phyloP scores from a whole-genome alignment of 2,797 vertebrate genomes.

The Merluccius polli region DNA sequence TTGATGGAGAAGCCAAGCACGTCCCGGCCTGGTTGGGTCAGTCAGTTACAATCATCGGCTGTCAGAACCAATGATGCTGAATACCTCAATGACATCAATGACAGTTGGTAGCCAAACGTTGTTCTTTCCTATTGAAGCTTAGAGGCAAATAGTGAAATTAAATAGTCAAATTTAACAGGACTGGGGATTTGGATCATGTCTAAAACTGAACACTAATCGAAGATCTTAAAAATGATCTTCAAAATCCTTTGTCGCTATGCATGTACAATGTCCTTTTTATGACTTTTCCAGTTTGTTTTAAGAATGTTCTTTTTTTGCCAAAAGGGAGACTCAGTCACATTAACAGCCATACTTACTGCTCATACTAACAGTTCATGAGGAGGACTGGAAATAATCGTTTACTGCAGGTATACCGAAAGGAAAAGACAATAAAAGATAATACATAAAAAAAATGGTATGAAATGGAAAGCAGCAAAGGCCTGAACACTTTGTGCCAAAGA shows the following conservation, averaged over 20 bases:
- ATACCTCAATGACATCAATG: not conserved
- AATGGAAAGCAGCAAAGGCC: not conserved
- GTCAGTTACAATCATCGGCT: not conserved
- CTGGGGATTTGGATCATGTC: not conserved
- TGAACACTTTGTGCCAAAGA: not conserved
- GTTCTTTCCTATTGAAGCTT: not conserved
- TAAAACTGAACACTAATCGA: not conserved
- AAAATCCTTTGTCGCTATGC: not conserved
- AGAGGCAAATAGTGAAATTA: not conserved
- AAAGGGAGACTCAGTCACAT: not conserved
- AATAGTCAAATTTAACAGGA: not conserved
- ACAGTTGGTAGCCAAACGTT: not conserved
- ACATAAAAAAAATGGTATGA: not conserved
- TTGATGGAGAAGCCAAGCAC: not conserved
- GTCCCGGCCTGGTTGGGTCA: not conserved
- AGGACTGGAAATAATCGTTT: not conserved
- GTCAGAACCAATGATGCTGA: not conserved
- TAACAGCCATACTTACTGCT: constrained; percentile 1
- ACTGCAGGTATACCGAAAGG: no score
- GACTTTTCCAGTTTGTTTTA: not conserved
- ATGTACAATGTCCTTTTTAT: not conserved
- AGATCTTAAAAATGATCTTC: not conserved
- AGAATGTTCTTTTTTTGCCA: not conserved
- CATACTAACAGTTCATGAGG: not conserved
- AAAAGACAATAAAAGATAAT: not conserved